Evolutionary conservation across 2,797 vertebrate genomes (phyloP), one percentile per base, ranked within the genome.

Genomic region (Oreonectes daqikongensis): DNA sequence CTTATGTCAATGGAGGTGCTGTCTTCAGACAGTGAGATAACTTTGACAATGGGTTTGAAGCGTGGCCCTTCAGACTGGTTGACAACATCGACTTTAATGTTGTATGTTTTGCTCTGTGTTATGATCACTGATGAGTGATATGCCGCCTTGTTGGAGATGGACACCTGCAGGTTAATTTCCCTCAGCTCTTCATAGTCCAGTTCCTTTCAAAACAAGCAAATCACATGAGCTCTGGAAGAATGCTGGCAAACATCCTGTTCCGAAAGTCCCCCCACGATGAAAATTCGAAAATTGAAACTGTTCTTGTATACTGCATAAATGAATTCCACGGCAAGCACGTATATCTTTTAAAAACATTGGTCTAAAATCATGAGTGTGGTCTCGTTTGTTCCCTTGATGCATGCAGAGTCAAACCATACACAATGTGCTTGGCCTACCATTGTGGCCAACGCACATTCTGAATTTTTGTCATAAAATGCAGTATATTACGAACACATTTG

Each of bases 141-240:
- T 46, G 44, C 28, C 1, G 96, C 97, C 90, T 93, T 95, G 88
- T 99, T 99, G 72, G 88, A 88, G 77, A 99, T 93, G 20, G 84
- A 70, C 57, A 98, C 50, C 2, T 80, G 86, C 81, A 98, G 86
- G 35, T 93, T 86, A 6, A 95, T 44, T 59, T 57, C 85, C 78
- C 92, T 93, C 4, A 95, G 70, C 82, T 91, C 81, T 86, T 99
- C 97, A 61, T 95, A 97, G 90, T 99, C 92, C 50, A 98, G 78
- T 30, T 93, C 85, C 97, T 94, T 75, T 8, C 11, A 79, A 44
- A 12, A 1, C 0, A 73, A 75, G 52, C 26, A 26, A 63, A 3
- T n/a, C 42, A 48, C 59, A 48, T 10, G 28, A 32, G 63, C 17
- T 26, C 5, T 32, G 28, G 18, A 42, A n/a, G 35, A 2, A 18